Percentiles rank a stretch among this genome's conserved stretches.
Conservation (phyloP, 2,113 vertebrate genomes). For the Recurvirostra avosetta region DNA sequence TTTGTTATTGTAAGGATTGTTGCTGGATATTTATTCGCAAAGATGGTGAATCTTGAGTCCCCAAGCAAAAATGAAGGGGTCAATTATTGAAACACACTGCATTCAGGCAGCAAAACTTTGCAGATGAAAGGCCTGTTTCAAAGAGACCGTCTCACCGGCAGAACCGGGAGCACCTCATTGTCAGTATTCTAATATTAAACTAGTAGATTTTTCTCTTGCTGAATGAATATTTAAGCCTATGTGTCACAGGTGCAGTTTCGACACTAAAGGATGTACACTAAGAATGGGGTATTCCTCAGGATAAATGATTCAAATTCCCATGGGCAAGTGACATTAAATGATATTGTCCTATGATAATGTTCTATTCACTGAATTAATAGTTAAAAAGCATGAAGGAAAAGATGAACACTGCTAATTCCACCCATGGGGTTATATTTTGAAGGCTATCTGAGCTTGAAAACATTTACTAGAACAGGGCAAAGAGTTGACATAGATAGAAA, state of each 20-base stretch:
- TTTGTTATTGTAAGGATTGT: background rate
- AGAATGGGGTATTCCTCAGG: background rate
- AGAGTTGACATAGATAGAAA: background rate
- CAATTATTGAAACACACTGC: background rate
- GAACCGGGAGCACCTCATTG: background rate
- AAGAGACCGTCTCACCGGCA: background rate
- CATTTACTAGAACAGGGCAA: background rate
- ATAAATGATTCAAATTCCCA: background rate
- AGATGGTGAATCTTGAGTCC: background rate
- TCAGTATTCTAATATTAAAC: background rate
- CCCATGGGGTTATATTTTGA: background rate
- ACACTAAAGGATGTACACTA: background rate
- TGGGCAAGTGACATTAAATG: background rate
- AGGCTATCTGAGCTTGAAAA: background rate
- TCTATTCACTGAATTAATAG: background rate
- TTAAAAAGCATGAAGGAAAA: background rate
- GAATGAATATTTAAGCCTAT: background rate
- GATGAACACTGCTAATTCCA: background rate
- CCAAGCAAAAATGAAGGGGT: background rate
- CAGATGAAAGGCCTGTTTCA: background rate
- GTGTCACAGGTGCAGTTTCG: background rate
- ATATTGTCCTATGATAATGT: background rate
- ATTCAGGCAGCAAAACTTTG: background rate
- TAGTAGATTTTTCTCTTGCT: background rate
- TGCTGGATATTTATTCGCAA: background rate